Conservation (phyloP, 2,113 vertebrate genomes). For the Sporophila hypoxantha region DNA sequence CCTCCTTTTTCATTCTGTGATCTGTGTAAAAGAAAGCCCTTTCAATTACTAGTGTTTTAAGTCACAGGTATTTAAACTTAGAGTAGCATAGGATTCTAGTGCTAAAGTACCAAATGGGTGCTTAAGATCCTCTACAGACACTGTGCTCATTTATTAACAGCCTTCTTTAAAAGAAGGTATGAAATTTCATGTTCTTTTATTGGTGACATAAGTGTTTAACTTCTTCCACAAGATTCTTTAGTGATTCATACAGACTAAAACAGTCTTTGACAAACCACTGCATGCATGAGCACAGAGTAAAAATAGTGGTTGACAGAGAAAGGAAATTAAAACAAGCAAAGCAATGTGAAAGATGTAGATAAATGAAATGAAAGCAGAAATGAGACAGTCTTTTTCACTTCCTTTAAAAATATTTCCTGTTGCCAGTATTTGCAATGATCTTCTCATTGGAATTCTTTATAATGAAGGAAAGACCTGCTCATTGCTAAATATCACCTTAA, state of each 20-base stretch:
- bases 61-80: not conserved
- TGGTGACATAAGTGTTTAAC: not conserved
- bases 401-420: conserved; percentile 5
- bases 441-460: not conserved
- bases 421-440: not conserved
- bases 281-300: not conserved
- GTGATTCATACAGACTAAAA: not conserved
- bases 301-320: not conserved
- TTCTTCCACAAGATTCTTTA: not conserved
- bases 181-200: not conserved
- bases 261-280: not conserved
- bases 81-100: not conserved
- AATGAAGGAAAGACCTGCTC: not conserved
- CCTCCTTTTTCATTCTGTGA: conserved; percentile 72
- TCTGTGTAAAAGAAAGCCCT: conserved; percentile 8
- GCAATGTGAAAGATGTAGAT: not conserved
- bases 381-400: not conserved
- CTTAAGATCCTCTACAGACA: not conserved
- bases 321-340: conserved; percentile 14
- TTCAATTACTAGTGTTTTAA: not conserved
- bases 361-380: not conserved
- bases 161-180: not conserved
- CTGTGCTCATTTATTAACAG: not conserved
- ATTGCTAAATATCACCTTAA: not conserved
- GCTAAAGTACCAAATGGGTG: not conserved